Base-by-base conservation (phyloP, 2,113 vertebrate species). In the Seriola rivoliana region DNA sequence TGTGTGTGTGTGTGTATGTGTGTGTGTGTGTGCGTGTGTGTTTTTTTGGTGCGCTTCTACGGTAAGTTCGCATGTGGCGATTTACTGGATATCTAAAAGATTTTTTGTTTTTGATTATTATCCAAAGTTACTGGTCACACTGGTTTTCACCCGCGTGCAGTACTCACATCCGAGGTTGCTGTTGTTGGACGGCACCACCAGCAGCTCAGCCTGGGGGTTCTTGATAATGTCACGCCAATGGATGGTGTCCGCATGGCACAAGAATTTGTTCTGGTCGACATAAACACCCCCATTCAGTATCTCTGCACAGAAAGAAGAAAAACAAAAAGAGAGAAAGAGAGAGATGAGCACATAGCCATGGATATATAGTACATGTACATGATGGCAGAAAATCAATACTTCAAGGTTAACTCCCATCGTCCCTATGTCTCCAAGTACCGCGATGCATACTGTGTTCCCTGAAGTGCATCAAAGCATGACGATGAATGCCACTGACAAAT, bases 141-240 rank as follows among this genome's bases (percentile, higher is more conserved):
- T 19, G 52, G 59, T 69, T 42, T 55, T 40, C 25, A 13, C 17
- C 60, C 34, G 34, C 16, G 32, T 25, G 9, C 3, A 0, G 2
- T 83, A 98, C 98, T 98, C 90, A 99, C 98, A 99, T 94, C 96
- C 96, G 9, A 95, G 95, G 91, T 97, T 95, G 90, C 97, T 99
- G 93, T 96, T 97, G 85, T 98, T 98, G 1, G 96, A 98, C 1
- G 97, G 96, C 4, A 99, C 97, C 92, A 99, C 95, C 71, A 98
- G 97, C 90, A 98, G 95, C 92, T 99, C 97, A 19, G 97, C 97
- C 84, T 96, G 95, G 1, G 97, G 96, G 90, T 97, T 98, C 73
- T 97, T 96, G 85, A 98, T 97, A 29, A 99, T 99, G 84, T 99
- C 98, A 66, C 97, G 96, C 98, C 98, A 99, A 60, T 99, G 97